Evolutionary conservation across 1,140 invertebrate genomes (phyloP).

Genomic region (Apolygus lucorum): DNA sequence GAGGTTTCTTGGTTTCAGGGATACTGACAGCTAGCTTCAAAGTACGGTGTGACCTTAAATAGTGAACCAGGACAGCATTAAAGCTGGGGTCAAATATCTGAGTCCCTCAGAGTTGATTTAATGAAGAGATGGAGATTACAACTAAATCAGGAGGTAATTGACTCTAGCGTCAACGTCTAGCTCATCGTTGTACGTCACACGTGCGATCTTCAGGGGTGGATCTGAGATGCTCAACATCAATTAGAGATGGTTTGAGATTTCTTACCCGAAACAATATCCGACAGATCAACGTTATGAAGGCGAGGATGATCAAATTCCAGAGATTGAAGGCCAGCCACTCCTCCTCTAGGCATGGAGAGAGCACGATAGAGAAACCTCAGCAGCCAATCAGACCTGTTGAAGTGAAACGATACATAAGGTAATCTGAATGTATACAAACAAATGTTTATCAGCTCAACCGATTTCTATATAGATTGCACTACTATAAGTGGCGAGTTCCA

Average conservation of each 20-base stretch:
- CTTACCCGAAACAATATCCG: conserved; percentile 45
- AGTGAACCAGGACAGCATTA: too few relatives aligned
- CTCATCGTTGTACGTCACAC: background rate
- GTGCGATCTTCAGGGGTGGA: background rate
- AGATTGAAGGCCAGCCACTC: conserved; percentile 53
- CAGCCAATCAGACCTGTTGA: conserved; percentile 52
- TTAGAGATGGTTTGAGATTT: conserved; percentile 15
- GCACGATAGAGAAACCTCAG: conserved; percentile 58
- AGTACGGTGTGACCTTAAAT: too few relatives aligned
- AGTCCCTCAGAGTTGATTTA: too few relatives aligned
- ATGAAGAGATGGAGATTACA: too few relatives aligned
- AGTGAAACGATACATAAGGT: background rate
- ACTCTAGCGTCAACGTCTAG: background rate
- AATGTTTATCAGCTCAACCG: background rate
- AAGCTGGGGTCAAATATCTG: too few relatives aligned
- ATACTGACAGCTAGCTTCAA: too few relatives aligned
- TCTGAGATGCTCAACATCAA: too few relatives aligned
- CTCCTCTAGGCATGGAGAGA: conserved; percentile 46
- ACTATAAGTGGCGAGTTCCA: too few relatives aligned
- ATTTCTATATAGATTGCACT: too few relatives aligned
- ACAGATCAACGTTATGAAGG: conserved; percentile 55
- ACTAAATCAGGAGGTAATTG: conserved; percentile 3
- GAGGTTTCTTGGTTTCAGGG: too few relatives aligned
- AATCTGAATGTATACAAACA: background rate
- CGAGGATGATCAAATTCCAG: conserved; percentile 46